Percentiles rank a stretch among this genome's conserved stretches.
These are phyloP conservation scores for Oryzias curvinotus DNA, from an alignment of 2,113 vertebrate species.

Conservation along the genomic window DNA sequence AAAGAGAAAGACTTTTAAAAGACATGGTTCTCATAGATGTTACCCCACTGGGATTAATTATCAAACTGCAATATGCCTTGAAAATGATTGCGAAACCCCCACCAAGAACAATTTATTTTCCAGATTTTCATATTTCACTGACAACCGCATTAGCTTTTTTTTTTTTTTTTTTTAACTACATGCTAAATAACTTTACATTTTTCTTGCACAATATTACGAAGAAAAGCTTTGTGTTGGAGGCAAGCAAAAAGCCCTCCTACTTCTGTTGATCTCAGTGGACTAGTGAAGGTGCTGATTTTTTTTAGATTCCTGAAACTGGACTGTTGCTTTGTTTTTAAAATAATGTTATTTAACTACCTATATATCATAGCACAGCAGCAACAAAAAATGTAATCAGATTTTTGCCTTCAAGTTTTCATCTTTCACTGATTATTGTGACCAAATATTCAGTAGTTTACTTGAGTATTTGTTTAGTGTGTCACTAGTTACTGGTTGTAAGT, in stretches of 20 bases:
- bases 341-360: too few relatives aligned
- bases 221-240: constrained; percentile 1
- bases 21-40: constrained; percentile 32
- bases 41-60: constrained; percentile 38
- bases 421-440: too few relatives aligned
- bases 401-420: too few relatives aligned
- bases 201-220: constrained; percentile 13
- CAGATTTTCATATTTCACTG: constrained; percentile 24
- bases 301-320: too few relatives aligned
- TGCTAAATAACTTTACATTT: constrained; percentile 25
- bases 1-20: constrained; percentile 44
- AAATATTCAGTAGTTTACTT: too few relatives aligned
- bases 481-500: neutral
- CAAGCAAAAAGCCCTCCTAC: neutral
- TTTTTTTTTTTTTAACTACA: constrained; percentile 3
- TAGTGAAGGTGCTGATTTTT: too few relatives aligned
- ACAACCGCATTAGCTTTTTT: constrained; percentile 25
- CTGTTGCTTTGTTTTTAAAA: too few relatives aligned
- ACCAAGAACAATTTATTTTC: constrained; percentile 24
- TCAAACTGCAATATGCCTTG: constrained; percentile 29
- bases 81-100: constrained; percentile 31
- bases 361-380: too few relatives aligned
- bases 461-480: too few relatives aligned
- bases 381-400: too few relatives aligned
- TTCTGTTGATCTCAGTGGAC: too few relatives aligned